phyloP scores from a whole-genome alignment of 2,888 invertebrate species.

The Crossocerus cetratus region DNA sequence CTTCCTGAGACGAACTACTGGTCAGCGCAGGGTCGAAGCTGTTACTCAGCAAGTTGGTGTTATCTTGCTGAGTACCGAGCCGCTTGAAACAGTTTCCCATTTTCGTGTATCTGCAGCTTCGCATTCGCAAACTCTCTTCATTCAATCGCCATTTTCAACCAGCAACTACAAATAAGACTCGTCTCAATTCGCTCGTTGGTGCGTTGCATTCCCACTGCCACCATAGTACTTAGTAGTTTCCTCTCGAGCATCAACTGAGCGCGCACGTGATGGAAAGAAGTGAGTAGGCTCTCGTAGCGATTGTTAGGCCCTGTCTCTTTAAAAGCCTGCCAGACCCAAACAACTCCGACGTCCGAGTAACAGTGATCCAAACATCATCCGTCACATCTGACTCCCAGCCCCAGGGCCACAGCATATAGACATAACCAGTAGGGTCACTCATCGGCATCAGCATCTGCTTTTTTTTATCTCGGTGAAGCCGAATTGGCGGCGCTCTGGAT shows the following conservation, averaged over 20 bases:
- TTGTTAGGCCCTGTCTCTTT: no score
- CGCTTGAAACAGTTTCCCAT: constrained; percentile 88
- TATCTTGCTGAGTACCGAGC: constrained; percentile 71
- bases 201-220: constrained; percentile 50
- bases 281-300: no score
- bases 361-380: no score
- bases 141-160: constrained; percentile 34
- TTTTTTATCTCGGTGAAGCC: no score
- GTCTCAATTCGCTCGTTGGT: constrained; percentile 34
- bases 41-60: constrained; percentile 70
- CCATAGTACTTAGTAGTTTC: constrained; percentile 28
- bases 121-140: constrained; percentile 19
- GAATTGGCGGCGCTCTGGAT: no score
- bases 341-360: no score
- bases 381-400: no score
- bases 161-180: constrained; percentile 20
- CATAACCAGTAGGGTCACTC: no score
- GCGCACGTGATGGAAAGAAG: no score
- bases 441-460: no score
- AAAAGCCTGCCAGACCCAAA: no score
- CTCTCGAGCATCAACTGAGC: not conserved
- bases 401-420: no score
- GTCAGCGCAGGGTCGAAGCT: constrained; percentile 70
- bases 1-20: constrained; percentile 76
- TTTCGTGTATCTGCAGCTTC: constrained; percentile 45